These are phyloP conservation scores for Dipodomys spectabilis DNA, from an alignment of 2,113 vertebrate genomes.

Conservation along the genomic window DNA sequence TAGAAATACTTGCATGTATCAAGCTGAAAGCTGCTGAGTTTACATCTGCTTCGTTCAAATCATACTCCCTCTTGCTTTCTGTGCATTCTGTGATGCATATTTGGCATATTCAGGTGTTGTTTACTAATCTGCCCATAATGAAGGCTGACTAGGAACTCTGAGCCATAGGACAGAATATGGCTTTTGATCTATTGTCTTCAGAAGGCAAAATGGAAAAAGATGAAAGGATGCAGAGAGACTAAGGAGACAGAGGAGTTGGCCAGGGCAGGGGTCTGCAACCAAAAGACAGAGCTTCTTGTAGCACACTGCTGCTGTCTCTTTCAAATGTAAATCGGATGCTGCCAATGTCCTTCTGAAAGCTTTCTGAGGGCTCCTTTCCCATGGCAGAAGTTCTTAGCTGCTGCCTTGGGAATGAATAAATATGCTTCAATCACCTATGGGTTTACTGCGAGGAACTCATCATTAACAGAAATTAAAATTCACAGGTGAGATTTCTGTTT, in stretches of 20 bases:
- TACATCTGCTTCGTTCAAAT: not conserved
- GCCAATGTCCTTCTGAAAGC: not conserved
- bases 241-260: not conserved
- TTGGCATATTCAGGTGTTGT: not conserved
- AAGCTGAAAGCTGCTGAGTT: not conserved
- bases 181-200: not conserved
- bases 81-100: not conserved
- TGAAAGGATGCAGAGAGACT: not conserved
- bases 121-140: not conserved
- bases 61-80: not conserved
- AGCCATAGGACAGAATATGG: not conserved
- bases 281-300: not conserved
- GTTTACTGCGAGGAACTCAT: not conserved
- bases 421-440: not conserved
- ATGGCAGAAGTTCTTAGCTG: not conserved
- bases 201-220: not conserved
- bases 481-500: conserved; percentile 20
- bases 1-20: not conserved
- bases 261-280: not conserved
- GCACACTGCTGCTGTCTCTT: not conserved
- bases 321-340: not conserved
- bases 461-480: not conserved
- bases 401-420: not conserved
- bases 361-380: not conserved
- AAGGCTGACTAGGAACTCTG: not conserved